These are phyloP conservation scores for Cartodere bifasciata DNA, from an alignment of 2,888 invertebrate genomes.

Conservation along the genomic window DNA sequence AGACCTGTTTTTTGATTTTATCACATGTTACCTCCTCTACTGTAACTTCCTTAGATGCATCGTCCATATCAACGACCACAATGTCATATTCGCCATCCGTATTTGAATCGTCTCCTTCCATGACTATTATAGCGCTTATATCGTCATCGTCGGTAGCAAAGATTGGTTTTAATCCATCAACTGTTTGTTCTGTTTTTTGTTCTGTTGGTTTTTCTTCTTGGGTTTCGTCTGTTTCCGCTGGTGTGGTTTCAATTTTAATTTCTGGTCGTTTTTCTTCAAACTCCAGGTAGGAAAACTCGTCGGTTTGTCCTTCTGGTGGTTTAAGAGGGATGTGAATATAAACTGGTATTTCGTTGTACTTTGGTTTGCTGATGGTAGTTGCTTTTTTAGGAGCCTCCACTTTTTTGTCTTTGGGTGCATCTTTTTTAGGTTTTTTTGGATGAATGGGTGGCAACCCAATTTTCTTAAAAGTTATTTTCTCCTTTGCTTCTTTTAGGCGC, in stretches of 20 bases:
- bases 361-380: slow-evolving; percentile 8
- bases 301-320: slow-evolving; percentile 29
- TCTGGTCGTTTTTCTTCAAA: slow-evolving; percentile 17
- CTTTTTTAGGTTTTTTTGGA: slow-evolving; percentile 14
- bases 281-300: slow-evolving; percentile 31
- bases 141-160: slow-evolving; percentile 9
- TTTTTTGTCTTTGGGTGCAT: slow-evolving; percentile 13
- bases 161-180: slow-evolving; percentile 7
- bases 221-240: slow-evolving; percentile 7
- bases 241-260: slow-evolving; percentile 9
- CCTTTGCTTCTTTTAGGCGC: slow-evolving; percentile 27
- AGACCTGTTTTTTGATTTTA: slow-evolving; percentile 8
- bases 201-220: slow-evolving; percentile 1
- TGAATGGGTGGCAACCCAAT: slow-evolving; percentile 13
- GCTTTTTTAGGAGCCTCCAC: slow-evolving; percentile 7
- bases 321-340: slow-evolving; percentile 34
- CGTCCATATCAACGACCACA: slow-evolving; percentile 10
- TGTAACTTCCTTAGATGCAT: slow-evolving; percentile 8
- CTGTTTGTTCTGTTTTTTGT: no score
- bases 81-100: slow-evolving; percentile 9
- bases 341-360: slow-evolving; percentile 22
- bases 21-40: slow-evolving; percentile 6
- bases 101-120: slow-evolving; percentile 8
- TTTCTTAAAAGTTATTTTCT: slow-evolving; percentile 26
- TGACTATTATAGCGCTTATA: slow-evolving; percentile 10